Conservation (phyloP, 2,797 vertebrate genomes). For the Amniataba percoides region DNA sequence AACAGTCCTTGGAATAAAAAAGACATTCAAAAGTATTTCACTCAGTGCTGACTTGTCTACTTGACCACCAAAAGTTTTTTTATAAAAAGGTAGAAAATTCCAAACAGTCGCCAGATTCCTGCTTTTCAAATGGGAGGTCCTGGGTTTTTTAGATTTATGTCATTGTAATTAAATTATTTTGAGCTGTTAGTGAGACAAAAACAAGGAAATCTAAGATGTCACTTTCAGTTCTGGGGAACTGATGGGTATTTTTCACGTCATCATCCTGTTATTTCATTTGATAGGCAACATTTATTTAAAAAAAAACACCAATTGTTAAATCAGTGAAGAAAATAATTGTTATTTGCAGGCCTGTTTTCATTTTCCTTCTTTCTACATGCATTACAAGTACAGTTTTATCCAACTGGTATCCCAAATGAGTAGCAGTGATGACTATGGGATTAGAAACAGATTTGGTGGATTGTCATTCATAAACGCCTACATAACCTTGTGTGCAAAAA, state of each 20-base stretch:
- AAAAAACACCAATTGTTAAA: neutral
- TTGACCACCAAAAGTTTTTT: neutral
- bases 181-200: neutral
- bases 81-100: neutral
- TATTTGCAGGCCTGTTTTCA: neutral
- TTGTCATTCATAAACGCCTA: neutral
- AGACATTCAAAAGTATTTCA: neutral
- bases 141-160: neutral
- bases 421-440: neutral
- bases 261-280: too few relatives aligned
- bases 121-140: neutral
- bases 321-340: neutral
- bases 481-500: neutral
- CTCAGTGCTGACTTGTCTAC: neutral
- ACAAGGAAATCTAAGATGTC: neutral
- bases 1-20: neutral
- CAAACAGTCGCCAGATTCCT: neutral
- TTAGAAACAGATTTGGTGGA: neutral
- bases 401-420: neutral
- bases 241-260: neutral
- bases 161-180: neutral
- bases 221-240: too few relatives aligned
- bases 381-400: neutral
- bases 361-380: neutral
- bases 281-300: too few relatives aligned